Evolutionary conservation across 2,888 invertebrate genomes (phyloP).

Genomic region (Rhorus exstirpatorius): DNA sequence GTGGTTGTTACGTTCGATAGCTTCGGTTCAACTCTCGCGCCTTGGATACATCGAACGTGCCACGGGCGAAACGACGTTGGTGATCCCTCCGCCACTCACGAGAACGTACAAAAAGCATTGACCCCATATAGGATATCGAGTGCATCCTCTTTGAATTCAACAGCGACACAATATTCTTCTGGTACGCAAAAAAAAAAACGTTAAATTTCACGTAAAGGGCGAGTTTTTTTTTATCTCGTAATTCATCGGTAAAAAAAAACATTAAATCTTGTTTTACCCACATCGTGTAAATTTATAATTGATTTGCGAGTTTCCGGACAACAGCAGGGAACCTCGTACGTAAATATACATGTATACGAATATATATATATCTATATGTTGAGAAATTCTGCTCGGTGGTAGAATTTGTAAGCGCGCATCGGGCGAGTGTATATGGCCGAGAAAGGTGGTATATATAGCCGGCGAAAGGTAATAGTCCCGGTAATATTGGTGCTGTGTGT

Average conservation of each 20-base stretch:
- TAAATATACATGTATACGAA: background rate
- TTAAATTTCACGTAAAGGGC: too few species aligned
- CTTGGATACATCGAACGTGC: conserved; percentile 79
- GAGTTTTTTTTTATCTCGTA: background rate
- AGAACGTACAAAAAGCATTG: conserved; percentile 76
- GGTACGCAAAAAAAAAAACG: too few species aligned
- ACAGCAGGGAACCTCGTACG: conserved; percentile 4
- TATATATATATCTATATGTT: background rate
- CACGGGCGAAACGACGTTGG: conserved; percentile 82
- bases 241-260: conserved; percentile 42
- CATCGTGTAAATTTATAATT: conserved; percentile 61
- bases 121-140: conserved; percentile 44
- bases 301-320: conserved; percentile 39
- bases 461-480: conserved; percentile 84
- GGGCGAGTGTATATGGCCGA: conserved; percentile 73
- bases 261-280: conserved; percentile 1
- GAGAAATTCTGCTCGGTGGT: conserved; percentile 67
- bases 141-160: conserved; percentile 14
- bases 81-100: conserved; percentile 77
- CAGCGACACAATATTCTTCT: conserved; percentile 3
- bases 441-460: conserved; percentile 77
- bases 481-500: conserved; percentile 83
- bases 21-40: conserved; percentile 78
- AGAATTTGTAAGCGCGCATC: conserved; percentile 81
- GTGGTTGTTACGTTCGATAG: conserved; percentile 77